A percentile compares a stretch with the other conserved stretches of the same genome.
phyloP scores from a whole-genome alignment of 1,140 invertebrate species.

The Anagrus nilaparvatae region DNA sequence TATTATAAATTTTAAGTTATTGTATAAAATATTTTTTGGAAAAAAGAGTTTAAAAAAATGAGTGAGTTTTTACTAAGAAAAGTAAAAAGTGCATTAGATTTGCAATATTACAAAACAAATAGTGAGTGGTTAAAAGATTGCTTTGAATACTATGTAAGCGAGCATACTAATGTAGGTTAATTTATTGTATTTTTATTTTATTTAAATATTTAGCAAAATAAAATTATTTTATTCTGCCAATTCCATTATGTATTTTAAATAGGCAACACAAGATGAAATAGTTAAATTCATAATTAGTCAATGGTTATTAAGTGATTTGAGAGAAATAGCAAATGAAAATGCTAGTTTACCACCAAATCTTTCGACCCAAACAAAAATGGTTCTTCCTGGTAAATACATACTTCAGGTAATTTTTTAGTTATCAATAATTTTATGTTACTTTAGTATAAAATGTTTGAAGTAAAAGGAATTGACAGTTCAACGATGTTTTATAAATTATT shows the following conservation, averaged over 20 bases:
- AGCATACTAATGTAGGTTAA: conserved; percentile 19
- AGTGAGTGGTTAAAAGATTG: conserved; percentile 30
- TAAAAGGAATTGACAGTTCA: neutral
- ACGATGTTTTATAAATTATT: neutral
- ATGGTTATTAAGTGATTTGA: conserved; percentile 52
- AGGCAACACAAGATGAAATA: conserved; percentile 17
- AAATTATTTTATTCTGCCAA: neutral
- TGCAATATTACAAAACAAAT: conserved; percentile 24
- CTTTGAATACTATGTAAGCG: conserved; percentile 25
- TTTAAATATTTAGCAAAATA: neutral
- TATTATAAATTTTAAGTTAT: no score
- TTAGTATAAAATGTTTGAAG: neutral
- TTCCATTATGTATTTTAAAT: neutral
- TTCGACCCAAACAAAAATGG: conserved; percentile 29
- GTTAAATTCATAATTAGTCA: conserved; percentile 42
- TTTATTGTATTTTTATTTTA: neutral
- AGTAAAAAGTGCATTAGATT: conserved; percentile 20
- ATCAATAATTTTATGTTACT: neutral
- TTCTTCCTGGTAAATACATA: conserved; percentile 44
- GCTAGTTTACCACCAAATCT: conserved; percentile 46
- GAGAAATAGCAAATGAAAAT: conserved; percentile 44
- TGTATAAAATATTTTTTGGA: no score
- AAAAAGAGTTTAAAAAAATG: conserved; percentile 22
- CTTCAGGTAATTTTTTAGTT: conserved; percentile 43
- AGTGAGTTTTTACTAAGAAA: conserved; percentile 13